Evolutionary conservation across 2,888 invertebrate species (phyloP).

Genomic region (Sialis fuliginosa): DNA sequence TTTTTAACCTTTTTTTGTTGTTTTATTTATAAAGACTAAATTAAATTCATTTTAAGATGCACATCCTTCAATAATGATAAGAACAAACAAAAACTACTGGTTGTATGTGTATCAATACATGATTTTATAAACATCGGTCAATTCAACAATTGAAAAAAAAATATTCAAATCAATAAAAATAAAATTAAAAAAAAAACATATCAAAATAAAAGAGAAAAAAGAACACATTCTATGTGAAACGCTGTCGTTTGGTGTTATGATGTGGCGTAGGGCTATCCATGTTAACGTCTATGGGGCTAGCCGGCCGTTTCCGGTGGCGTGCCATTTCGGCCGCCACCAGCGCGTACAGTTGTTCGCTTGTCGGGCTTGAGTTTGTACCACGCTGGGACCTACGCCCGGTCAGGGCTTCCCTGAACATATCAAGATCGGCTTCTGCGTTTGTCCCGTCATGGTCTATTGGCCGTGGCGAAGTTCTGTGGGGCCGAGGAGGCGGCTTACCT

Average conservation of each 20-base stretch:
- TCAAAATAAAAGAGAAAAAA: too few species aligned
- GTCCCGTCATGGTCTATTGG: background rate
- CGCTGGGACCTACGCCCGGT: slow-evolving; percentile 1
- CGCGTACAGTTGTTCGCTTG: slow-evolving; percentile 2
- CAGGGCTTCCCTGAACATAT: slow-evolving; percentile 5
- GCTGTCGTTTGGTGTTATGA: slow-evolving; percentile 5
- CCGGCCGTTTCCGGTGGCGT: slow-evolving; percentile 2
- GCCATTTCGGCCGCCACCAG: slow-evolving; percentile 6
- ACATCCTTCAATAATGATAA: too few species aligned
- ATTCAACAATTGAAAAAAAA: too few species aligned
- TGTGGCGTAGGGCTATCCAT: slow-evolving; percentile 6
- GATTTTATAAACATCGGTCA: too few species aligned
- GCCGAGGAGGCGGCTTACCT: background rate
- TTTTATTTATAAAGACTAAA: too few species aligned
- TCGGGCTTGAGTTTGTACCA: background rate
- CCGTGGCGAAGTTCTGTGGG: slow-evolving; percentile 3
- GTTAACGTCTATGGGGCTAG: slow-evolving; percentile 3
- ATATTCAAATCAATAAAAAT: too few species aligned
- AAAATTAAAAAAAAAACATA: too few species aligned
- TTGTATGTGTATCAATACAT: too few species aligned
- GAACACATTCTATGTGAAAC: slow-evolving; percentile 3
- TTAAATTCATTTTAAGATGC: too few species aligned
- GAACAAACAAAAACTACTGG: too few species aligned
- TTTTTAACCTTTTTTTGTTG: too few species aligned
- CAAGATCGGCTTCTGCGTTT: slow-evolving; percentile 2